Percentiles rank a stretch among this genome's conserved stretches.
These are phyloP conservation scores for Elgonia sp. DNA, from an alignment of 2,888 invertebrate species.

Conservation along the genomic window DNA sequence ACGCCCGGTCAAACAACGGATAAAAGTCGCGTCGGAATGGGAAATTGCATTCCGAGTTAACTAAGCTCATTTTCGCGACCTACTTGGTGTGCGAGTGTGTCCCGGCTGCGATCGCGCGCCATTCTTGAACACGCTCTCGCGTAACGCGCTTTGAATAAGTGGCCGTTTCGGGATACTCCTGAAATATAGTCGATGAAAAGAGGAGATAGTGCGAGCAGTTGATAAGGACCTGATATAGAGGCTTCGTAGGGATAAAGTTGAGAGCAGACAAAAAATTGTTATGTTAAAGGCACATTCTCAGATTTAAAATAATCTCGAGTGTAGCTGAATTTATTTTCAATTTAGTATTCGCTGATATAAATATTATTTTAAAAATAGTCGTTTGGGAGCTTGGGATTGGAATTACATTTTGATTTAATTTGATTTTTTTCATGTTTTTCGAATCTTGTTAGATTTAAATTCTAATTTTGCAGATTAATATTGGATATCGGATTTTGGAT, in stretches of 20 bases:
- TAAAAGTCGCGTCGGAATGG: constrained; percentile 12
- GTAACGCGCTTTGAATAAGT: constrained; percentile 39
- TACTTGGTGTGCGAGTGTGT: constrained; percentile 15
- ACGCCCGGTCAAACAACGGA: constrained; percentile 29
- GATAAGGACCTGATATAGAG: constrained; percentile 16
- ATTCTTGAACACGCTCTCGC: neutral
- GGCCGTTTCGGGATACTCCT: constrained; percentile 16
- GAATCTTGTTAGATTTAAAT: too few species aligned
- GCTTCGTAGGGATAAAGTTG: too few species aligned
- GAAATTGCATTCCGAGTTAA: constrained; percentile 43
- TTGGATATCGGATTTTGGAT: too few species aligned
- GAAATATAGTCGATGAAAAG: constrained; percentile 14
- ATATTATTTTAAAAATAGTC: too few species aligned
- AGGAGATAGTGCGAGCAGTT: constrained; percentile 2
- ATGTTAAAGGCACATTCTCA: neutral
- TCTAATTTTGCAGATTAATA: too few species aligned
- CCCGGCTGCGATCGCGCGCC: constrained; percentile 1
- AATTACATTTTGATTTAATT: too few species aligned
- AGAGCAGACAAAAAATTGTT: neutral
- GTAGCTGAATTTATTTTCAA: too few species aligned
- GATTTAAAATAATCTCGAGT: too few species aligned
- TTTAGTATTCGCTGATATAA: too few species aligned
- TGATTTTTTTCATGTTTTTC: too few species aligned
- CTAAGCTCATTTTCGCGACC: constrained; percentile 47
- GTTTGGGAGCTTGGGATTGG: too few species aligned